phyloP scores from a whole-genome alignment of 2,888 invertebrate genomes.

The Scaptomyza reducta region DNA sequence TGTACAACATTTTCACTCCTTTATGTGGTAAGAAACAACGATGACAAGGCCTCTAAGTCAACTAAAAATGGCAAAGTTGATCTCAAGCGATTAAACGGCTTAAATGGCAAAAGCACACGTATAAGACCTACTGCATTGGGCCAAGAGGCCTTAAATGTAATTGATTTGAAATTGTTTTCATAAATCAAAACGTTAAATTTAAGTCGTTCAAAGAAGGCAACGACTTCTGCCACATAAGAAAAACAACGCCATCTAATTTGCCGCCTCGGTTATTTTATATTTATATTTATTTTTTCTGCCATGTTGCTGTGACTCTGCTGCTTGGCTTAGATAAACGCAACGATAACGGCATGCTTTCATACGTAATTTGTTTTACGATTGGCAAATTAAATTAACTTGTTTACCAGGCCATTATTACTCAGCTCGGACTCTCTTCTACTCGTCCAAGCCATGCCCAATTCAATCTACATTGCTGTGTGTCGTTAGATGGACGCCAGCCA shows the following conservation, averaged over 20 bases:
- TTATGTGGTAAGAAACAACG: constrained; percentile 19
- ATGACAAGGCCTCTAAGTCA: constrained; percentile 60
- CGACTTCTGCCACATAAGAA: constrained; percentile 27
- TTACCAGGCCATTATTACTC: constrained; percentile 55
- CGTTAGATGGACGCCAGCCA: constrained; percentile 10
- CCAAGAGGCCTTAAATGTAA: constrained; percentile 60
- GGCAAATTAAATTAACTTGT: constrained; percentile 80
- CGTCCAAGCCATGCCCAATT: constrained; percentile 42
- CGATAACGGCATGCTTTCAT: constrained; percentile 78
- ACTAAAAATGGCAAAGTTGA: constrained; percentile 68
- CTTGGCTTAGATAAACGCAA: constrained; percentile 49
- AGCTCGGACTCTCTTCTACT: constrained; percentile 12
- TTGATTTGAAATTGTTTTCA: constrained; percentile 61
- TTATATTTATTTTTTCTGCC: neutral
- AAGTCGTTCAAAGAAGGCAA: constrained; percentile 40
- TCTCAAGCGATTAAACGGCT: constrained; percentile 55
- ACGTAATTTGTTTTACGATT: constrained; percentile 79
- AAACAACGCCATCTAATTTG: neutral
- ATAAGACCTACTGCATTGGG: constrained; percentile 66
- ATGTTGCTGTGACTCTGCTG: neutral
- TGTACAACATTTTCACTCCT: constrained; percentile 56
- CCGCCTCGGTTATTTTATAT: neutral
- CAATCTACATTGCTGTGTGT: constrained; percentile 35
- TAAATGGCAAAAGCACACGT: constrained; percentile 59
- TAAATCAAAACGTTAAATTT: constrained; percentile 27